Evolutionary conservation across 2,888 invertebrate genomes (phyloP), one percentile per base, ranked within the genome.

Genomic region (Myopa testacea): DNA sequence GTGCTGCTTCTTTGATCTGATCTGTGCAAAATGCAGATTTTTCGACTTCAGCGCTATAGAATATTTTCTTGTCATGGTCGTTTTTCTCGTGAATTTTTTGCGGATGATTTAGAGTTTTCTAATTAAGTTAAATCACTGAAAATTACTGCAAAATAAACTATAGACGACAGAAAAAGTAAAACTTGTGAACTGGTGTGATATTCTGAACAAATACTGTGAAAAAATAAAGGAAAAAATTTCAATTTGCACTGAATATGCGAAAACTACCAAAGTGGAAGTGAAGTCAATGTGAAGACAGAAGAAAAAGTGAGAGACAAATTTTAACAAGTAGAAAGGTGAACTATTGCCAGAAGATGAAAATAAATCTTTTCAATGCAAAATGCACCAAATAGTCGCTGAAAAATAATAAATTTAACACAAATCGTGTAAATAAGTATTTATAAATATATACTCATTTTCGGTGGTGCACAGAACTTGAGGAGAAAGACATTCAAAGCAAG

Each of bases 41-140:
- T 75, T 69, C 38, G 16, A 68, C 69, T 65, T 40, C 69, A 74
- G 50, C 52, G 74, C 71, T 77, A 77, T 71, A 75, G 75, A 75
- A 78, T 71, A 78, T 78, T 79, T 79, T 79, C 76, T 76, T 76
- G 73, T 74, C 79, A 74, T 77, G 76, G 79, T 52, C 76, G 70
- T 76, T 63, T 65, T 71, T 60, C 55, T 71, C 65, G 65, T 71
- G 76, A 26, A 71, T 63, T 70, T 71, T 76, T 60, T 80, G 78
- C 80, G 76, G 79, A 79, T 60, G 75, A 80, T 75, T 78, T 78
- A 45, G 76, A 78, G 79, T 79, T 80, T 81, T 75, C 73, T 78
- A 77, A 63, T 71, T 65, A 76, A 65, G 19, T 65, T 72, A 78
- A 75, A 72, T 58, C 10, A 52, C 37, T 65, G 69, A 77, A 80